Evolutionary conservation across 2,888 invertebrate species (phyloP).

Genomic region (Trisateles emortualis): DNA sequence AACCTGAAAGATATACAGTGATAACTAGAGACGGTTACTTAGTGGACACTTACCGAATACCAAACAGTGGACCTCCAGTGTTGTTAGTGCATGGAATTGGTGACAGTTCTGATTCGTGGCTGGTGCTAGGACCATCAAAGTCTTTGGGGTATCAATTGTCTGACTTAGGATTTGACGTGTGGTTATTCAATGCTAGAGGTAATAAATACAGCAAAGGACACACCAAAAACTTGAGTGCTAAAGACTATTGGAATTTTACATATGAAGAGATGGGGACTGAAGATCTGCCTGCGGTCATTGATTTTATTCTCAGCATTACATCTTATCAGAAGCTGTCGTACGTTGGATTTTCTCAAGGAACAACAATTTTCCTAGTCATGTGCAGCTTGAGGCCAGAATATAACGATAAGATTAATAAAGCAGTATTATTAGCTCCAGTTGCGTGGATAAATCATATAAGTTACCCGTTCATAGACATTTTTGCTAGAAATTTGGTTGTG

Average conservation of each 20-base stretch:
- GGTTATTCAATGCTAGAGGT: constrained; percentile 76
- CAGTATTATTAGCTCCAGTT: constrained; percentile 75
- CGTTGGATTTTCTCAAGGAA: constrained; percentile 78
- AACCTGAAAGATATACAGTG: constrained; percentile 63
- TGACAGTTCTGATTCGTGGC: constrained; percentile 78
- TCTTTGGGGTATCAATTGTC: constrained; percentile 71
- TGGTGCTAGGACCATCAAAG: constrained; percentile 68
- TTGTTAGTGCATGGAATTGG: constrained; percentile 74
- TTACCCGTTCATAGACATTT: constrained; percentile 64
- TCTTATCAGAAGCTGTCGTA: constrained; percentile 63
- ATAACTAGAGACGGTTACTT: constrained; percentile 73
- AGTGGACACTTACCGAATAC: constrained; percentile 68
- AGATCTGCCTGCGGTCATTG: constrained; percentile 73
- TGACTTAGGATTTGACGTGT: constrained; percentile 72
- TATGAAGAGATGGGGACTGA: constrained; percentile 78
- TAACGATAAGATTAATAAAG: constrained; percentile 71
- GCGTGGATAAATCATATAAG: constrained; percentile 64
- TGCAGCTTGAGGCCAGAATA: constrained; percentile 71
- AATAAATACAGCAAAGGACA: constrained; percentile 76
- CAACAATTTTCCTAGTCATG: constrained; percentile 74
- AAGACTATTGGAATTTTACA: constrained; percentile 74
- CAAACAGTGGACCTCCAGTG: constrained; percentile 68
- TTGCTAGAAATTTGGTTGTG: constrained; percentile 54
- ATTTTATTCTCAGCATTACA: constrained; percentile 66
- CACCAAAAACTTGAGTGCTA: constrained; percentile 53